Evolutionary conservation across 1,140 invertebrate species (phyloP).

Genomic region (Bombus vancouverensis): DNA sequence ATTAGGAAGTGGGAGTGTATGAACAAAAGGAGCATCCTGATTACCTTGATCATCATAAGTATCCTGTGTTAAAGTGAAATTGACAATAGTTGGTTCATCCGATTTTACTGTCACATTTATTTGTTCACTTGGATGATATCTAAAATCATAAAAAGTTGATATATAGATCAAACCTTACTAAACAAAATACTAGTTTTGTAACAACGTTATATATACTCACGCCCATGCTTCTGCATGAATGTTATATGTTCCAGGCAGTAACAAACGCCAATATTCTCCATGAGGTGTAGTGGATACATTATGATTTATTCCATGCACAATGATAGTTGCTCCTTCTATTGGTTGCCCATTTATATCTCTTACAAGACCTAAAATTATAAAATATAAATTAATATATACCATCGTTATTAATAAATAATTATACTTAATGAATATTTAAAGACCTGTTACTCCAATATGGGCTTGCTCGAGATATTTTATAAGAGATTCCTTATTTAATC

Average conservation of each 20-base stretch:
- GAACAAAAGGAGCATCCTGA: conserved; percentile 71
- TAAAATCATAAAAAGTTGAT: conserved; percentile 62
- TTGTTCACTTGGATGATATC: conserved; percentile 79
- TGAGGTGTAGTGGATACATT: conserved; percentile 88
- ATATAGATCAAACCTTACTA: neutral
- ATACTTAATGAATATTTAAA: conserved; percentile 17
- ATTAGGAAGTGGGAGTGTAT: conserved; percentile 71
- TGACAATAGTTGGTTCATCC: conserved; percentile 76
- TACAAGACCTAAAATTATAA: conserved; percentile 83
- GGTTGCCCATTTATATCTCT: conserved; percentile 83
- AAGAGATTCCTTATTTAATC: conserved; percentile 93
- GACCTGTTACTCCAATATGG: conserved; percentile 92
- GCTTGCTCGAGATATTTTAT: conserved; percentile 93
- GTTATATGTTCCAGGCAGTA: conserved; percentile 91
- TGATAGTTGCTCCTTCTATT: conserved; percentile 87
- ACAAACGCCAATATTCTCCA: conserved; percentile 95
- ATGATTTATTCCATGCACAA: conserved; percentile 87
- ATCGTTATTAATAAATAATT: neutral
- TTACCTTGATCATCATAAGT: conserved; percentile 78
- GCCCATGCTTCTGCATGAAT: conserved; percentile 88
- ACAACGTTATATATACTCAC: conserved; percentile 81
- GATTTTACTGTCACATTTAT: conserved; percentile 77
- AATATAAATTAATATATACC: neutral
- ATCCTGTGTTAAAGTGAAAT: conserved; percentile 80
- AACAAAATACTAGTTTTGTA: neutral